Conservation (phyloP, 2,888 invertebrate species). For the Harmothoe impar region DNA sequence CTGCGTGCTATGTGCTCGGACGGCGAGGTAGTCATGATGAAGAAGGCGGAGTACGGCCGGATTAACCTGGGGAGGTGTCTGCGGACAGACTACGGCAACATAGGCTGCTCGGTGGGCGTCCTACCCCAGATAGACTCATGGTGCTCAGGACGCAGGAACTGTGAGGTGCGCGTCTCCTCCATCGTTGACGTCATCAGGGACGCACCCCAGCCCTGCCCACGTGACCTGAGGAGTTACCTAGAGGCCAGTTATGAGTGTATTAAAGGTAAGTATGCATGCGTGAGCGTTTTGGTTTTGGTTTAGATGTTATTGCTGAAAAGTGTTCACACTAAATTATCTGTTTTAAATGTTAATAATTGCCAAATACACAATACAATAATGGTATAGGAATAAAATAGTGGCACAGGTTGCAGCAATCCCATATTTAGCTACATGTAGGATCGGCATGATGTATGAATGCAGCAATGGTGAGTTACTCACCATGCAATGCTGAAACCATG, state of each 20-base stretch:
- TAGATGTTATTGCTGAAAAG: too few species aligned
- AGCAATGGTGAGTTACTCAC: too few species aligned
- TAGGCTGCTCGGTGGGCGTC: constrained; percentile 63
- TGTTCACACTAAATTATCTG: too few species aligned
- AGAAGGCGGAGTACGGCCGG: constrained; percentile 35
- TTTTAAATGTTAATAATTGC: too few species aligned
- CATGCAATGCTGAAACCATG: too few species aligned
- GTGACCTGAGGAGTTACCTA: constrained; percentile 64
- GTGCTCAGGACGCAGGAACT: constrained; percentile 67
- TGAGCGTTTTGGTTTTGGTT: too few species aligned
- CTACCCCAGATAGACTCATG: constrained; percentile 63
- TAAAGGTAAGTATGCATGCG: constrained; percentile 64
- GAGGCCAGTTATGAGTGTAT: constrained; percentile 61
- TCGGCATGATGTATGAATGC: too few species aligned
- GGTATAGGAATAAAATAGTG: too few species aligned
- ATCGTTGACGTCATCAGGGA: constrained; percentile 59
- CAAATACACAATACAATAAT: too few species aligned
- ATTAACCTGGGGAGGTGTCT: constrained; percentile 60
- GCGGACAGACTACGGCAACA: constrained; percentile 57
- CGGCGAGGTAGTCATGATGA: constrained; percentile 52
- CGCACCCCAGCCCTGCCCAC: constrained; percentile 58
- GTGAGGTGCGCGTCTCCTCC: constrained; percentile 66
- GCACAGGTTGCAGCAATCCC: too few species aligned
- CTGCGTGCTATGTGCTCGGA: constrained; percentile 25
- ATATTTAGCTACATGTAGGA: too few species aligned